A percentile compares a stretch with the other conserved stretches of the same genome.
phyloP scores from a whole-genome alignment of 2,888 invertebrate genomes.

The Tridacna gigas region DNA sequence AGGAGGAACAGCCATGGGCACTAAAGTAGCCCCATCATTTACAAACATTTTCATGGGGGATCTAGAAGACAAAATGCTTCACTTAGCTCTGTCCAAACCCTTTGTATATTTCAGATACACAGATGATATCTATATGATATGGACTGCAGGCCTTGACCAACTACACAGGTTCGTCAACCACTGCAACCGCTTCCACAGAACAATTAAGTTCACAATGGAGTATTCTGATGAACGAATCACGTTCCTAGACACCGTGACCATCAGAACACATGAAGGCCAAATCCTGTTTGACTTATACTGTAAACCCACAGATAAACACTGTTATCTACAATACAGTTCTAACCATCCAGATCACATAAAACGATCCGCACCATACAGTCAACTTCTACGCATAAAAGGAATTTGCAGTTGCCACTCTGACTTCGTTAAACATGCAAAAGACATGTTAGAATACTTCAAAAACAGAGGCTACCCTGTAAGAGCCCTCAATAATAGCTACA shows the following conservation, averaged over 20 bases:
- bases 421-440: slow-evolving; percentile 1
- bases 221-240: background rate
- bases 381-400: slow-evolving; percentile 8
- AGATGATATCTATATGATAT: slow-evolving; percentile 54
- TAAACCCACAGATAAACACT: slow-evolving; percentile 28
- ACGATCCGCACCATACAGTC: slow-evolving; percentile 7
- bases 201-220: slow-evolving; percentile 31
- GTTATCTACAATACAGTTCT: slow-evolving; percentile 11
- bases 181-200: slow-evolving; percentile 20
- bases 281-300: slow-evolving; percentile 2
- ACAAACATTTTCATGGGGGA: slow-evolving; percentile 15
- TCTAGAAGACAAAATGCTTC: background rate
- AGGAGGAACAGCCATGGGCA: slow-evolving; percentile 4
- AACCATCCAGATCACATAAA: background rate
- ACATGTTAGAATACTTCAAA: background rate
- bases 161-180: slow-evolving; percentile 1
- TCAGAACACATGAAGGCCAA: background rate
- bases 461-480: background rate
- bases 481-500: background rate
- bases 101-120: slow-evolving; percentile 43
- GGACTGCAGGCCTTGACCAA: slow-evolving; percentile 18
- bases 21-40: background rate
- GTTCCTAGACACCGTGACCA: slow-evolving; percentile 21
- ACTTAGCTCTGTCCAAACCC: slow-evolving; percentile 19
- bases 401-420: background rate